These are phyloP conservation scores for Drosophila micromelanica DNA, from an alignment of 1,140 invertebrate genomes.

Conservation along the genomic window DNA sequence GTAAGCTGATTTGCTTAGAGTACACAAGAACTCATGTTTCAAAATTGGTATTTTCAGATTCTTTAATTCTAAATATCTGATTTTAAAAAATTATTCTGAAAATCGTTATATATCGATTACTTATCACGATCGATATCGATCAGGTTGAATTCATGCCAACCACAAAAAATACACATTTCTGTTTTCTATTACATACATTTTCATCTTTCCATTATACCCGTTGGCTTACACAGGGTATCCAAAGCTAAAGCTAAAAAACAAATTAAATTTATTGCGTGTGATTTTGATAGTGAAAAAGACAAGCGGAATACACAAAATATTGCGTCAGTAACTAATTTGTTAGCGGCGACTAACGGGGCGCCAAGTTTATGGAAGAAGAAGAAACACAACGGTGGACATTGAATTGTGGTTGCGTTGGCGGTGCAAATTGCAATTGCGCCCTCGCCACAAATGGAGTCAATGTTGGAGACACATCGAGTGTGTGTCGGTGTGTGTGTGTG, in stretches of 20 bases:
- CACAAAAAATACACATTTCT: no score
- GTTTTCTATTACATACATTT: no score
- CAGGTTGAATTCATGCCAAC: no score
- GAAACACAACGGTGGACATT: background rate
- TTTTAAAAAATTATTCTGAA: no score
- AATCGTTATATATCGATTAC: no score
- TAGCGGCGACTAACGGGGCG: constrained; percentile 24
- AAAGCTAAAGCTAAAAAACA: constrained; percentile 27
- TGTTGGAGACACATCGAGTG: constrained; percentile 17
- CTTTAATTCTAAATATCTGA: no score
- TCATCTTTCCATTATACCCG: no score
- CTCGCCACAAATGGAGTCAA: constrained; percentile 6
- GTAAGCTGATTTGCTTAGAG: no score
- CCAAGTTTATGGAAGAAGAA: background rate
- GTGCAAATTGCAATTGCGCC: constrained; percentile 70
- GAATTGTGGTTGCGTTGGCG: constrained; percentile 45
- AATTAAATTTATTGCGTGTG: constrained; percentile 82
- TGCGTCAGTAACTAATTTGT: constrained; percentile 82
- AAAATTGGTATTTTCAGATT: no score
- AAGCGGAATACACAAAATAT: constrained; percentile 65
- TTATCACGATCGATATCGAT: no score
- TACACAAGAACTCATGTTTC: no score
- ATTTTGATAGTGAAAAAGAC: constrained; percentile 74
- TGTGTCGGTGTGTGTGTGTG: constrained; percentile 5
- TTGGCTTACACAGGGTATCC: no score